phyloP scores from a whole-genome alignment of 2,888 invertebrate genomes.

The Hedya salicella region DNA sequence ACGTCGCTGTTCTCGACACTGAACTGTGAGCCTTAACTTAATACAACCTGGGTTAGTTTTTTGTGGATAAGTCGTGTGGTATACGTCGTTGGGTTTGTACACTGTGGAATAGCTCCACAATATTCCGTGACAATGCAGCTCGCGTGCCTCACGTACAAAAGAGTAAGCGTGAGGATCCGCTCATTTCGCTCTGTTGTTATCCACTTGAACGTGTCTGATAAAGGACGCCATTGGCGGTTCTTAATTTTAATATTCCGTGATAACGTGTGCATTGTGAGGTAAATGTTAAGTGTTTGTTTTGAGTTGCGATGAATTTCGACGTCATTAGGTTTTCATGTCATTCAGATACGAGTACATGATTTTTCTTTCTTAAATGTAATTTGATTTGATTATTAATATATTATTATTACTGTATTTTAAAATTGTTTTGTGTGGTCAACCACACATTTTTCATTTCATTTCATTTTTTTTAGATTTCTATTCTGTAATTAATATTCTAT shows the following conservation, averaged over 20 bases:
- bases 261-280: constrained; percentile 22
- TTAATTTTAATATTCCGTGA: constrained; percentile 40
- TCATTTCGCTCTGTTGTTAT: constrained; percentile 57
- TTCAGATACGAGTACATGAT: too few relatives aligned
- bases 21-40: constrained; percentile 10
- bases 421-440: too few relatives aligned
- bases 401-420: too few relatives aligned
- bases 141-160: constrained; percentile 56
- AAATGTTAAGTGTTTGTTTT: constrained; percentile 11
- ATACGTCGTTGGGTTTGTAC: constrained; percentile 9
- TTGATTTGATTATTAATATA: too few relatives aligned
- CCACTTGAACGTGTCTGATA: constrained; percentile 50
- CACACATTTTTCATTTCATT: too few relatives aligned
- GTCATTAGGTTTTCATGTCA: too few relatives aligned
- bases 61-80: neutral
- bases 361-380: too few relatives aligned
- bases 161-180: constrained; percentile 55
- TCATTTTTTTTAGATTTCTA: too few relatives aligned
- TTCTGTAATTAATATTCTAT: too few relatives aligned
- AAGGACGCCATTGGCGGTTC: constrained; percentile 26
- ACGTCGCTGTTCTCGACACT: neutral
- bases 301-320: neutral
- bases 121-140: constrained; percentile 53
- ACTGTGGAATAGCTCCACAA: constrained; percentile 34
- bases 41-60: neutral